phyloP scores from a whole-genome alignment of 92 coral and sea anemone species.

The Plumapathes pennacea region DNA sequence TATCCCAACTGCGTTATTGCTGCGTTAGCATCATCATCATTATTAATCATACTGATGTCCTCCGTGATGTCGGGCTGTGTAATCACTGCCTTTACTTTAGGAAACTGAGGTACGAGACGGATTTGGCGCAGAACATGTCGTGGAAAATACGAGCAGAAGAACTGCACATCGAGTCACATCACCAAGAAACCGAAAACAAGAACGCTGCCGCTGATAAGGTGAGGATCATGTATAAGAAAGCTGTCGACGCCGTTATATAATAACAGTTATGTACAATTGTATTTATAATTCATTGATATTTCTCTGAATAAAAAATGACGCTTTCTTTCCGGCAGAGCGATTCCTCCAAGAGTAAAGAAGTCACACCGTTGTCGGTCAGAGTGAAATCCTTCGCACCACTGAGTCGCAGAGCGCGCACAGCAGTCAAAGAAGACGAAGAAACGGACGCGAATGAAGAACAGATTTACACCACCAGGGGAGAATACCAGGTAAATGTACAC shows the following conservation, averaged over 20 bases:
- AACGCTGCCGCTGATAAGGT: too few species aligned
- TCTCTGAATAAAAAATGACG: too few species aligned
- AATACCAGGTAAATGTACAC: slow-evolving; percentile 79
- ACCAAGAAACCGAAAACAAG: too few species aligned
- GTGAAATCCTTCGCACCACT: slow-evolving; percentile 7
- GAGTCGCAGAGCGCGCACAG: neutral
- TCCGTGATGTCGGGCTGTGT: neutral
- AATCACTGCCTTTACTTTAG: slow-evolving; percentile 13
- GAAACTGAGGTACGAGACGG: slow-evolving; percentile 71
- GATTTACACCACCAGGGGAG: slow-evolving; percentile 60
- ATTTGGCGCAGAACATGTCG: slow-evolving; percentile 70
- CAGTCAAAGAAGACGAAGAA: neutral
- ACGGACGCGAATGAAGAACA: slow-evolving; percentile 20
- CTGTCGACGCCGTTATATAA: too few species aligned
- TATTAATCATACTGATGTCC: neutral
- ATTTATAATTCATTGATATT: too few species aligned
- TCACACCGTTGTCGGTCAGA: neutral
- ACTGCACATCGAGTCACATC: slow-evolving; percentile 28
- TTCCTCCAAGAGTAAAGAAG: neutral
- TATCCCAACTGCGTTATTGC: neutral
- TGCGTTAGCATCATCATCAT: too few species aligned
- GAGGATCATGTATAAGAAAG: too few species aligned
- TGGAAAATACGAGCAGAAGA: slow-evolving; percentile 79
- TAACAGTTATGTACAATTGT: too few species aligned
- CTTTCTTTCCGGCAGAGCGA: neutral